A percentile compares a stretch with the other conserved stretches of the same genome.
Evolutionary conservation across 2,888 invertebrate genomes (phyloP).

Genomic region (Stratiomys singularior): DNA sequence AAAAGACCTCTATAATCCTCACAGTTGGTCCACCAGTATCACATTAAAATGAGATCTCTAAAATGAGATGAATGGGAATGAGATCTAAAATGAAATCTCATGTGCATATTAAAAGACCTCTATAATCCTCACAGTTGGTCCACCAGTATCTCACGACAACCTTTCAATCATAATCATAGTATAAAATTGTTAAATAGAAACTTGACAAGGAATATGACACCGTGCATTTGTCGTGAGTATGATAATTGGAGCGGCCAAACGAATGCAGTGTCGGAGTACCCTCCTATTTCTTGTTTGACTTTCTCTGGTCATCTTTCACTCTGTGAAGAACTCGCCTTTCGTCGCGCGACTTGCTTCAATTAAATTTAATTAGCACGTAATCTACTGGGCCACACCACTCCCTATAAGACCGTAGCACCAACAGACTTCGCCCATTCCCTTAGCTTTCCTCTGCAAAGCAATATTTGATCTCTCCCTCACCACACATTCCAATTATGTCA

Average conservation of each 20-base stretch:
- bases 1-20: no score
- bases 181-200: neutral
- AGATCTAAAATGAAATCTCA: no score
- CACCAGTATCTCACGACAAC: neutral
- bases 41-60: no score
- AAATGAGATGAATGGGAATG: no score
- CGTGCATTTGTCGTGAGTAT: neutral
- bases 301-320: neutral
- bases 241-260: neutral
- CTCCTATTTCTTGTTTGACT: no score
- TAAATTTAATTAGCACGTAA: neutral
- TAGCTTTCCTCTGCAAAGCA: neutral
- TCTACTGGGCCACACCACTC: neutral
- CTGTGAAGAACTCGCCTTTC: no score
- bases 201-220: neutral
- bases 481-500: neutral
- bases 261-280: no score
- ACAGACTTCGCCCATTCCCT: no score
- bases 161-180: neutral
- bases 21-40: no score
- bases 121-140: no score
- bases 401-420: neutral
- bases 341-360: neutral
- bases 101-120: no score
- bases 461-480: neutral